These are phyloP conservation scores for Syrphus vitripennis DNA, from an alignment of 2,888 invertebrate genomes.

Conservation along the genomic window DNA sequence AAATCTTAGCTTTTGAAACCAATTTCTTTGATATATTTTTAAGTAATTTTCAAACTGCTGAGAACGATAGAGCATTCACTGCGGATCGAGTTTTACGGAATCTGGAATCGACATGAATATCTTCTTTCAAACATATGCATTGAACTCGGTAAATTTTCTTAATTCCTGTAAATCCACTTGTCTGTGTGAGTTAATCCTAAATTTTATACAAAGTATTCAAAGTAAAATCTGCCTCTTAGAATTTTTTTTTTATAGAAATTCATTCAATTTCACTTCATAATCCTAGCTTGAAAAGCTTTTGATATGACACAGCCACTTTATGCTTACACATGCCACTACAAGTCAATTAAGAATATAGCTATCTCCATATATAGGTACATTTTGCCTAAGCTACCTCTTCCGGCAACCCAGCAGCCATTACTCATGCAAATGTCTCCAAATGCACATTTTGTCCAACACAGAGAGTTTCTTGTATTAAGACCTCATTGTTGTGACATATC, in stretches of 20 bases:
- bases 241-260: background rate
- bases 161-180: background rate
- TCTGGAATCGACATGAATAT: too few relatives aligned
- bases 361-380: background rate
- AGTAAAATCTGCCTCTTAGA: background rate
- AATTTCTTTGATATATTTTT: too few relatives aligned
- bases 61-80: too few relatives aligned
- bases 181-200: background rate
- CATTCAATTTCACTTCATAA: background rate
- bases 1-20: too few relatives aligned
- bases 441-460: slow-evolving; percentile 58
- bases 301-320: background rate
- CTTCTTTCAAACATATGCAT: background rate
- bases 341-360: slow-evolving; percentile 45
- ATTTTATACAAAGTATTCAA: background rate
- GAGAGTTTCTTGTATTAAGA: slow-evolving; percentile 62
- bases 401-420: slow-evolving; percentile 56
- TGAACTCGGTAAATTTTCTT: background rate
- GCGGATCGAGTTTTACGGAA: too few relatives aligned
- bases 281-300: background rate
- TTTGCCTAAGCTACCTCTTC: slow-evolving; percentile 31
- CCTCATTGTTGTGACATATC: slow-evolving; percentile 72
- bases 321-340: slow-evolving; percentile 11
- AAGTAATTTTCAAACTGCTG: too few relatives aligned
- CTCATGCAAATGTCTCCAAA: slow-evolving; percentile 70